phyloP scores from a whole-genome alignment of 1,140 invertebrate genomes.

The Drosophila miranda region DNA sequence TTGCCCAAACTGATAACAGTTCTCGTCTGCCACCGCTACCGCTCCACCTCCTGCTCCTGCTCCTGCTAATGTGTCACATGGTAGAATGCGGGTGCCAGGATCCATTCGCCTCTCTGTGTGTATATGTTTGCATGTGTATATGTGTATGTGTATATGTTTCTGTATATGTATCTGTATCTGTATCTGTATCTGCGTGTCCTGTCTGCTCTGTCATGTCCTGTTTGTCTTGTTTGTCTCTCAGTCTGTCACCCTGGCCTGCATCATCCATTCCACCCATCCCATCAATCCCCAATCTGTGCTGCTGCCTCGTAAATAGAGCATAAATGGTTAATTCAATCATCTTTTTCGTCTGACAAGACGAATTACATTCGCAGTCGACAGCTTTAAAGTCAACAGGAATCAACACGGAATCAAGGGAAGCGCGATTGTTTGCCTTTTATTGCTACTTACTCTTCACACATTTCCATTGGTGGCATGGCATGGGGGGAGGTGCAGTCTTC shows the following conservation, averaged over 20 bases:
- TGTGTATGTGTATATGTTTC: no score
- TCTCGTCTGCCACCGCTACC: slow-evolving; percentile 9
- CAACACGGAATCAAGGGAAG: not conserved
- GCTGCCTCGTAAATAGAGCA: slow-evolving; percentile 50
- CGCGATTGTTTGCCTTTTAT: not conserved
- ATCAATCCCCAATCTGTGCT: not conserved
- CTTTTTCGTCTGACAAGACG: slow-evolving; percentile 50
- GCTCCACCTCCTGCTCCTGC: not conserved
- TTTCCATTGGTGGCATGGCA: no score
- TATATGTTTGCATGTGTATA: no score
- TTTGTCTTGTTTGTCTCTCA: slow-evolving; percentile 36
- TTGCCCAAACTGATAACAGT: slow-evolving; percentile 70
- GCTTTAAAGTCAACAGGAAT: slow-evolving; percentile 19
- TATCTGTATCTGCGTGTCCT: slow-evolving; percentile 23
- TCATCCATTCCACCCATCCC: no score
- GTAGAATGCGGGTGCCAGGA: slow-evolving; percentile 63
- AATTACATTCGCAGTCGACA: slow-evolving; percentile 31
- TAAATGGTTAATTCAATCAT: slow-evolving; percentile 77
- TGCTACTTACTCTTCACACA: no score
- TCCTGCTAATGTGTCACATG: slow-evolving; percentile 52
- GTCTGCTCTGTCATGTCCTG: slow-evolving; percentile 41
- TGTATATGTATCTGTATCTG: not conserved
- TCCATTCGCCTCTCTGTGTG: not conserved
- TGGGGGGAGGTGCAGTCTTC: no score
- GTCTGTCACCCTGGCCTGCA: slow-evolving; percentile 6